phyloP scores from a whole-genome alignment of 2,888 invertebrate species.

The Agrilus mali region DNA sequence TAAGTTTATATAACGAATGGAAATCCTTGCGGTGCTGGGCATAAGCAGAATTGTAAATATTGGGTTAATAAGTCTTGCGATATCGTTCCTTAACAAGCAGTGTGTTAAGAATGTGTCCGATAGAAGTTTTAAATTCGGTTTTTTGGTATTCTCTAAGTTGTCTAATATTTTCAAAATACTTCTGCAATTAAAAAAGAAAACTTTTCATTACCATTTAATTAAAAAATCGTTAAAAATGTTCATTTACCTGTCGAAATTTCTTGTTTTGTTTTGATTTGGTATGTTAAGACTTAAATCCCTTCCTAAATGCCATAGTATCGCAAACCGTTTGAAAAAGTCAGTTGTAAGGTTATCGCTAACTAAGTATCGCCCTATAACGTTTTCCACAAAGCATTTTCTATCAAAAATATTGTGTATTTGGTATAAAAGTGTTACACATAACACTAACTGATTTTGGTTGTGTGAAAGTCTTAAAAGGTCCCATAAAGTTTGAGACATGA shows the following conservation, averaged over 20 bases:
- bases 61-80: constrained; percentile 66
- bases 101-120: constrained; percentile 67
- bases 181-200: constrained; percentile 33
- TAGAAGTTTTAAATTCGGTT: constrained; percentile 46
- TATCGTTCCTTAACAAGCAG: constrained; percentile 60
- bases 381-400: constrained; percentile 49
- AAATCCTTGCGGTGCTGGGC: constrained; percentile 67
- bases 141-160: constrained; percentile 44
- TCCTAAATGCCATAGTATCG: constrained; percentile 64
- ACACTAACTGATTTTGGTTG: constrained; percentile 43
- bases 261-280: constrained; percentile 30
- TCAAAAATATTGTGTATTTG: constrained; percentile 62
- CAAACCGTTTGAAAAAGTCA: constrained; percentile 51
- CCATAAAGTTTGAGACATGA: constrained; percentile 60
- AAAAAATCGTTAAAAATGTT: background rate
- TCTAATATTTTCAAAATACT: constrained; percentile 62
- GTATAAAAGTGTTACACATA: constrained; percentile 58
- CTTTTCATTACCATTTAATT: background rate
- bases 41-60: constrained; percentile 62
- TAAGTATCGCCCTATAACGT: constrained; percentile 46
- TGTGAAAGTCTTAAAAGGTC: constrained; percentile 47
- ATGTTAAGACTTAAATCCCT: constrained; percentile 48
- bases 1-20: constrained; percentile 60
- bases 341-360: constrained; percentile 36
- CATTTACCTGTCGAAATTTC: constrained; percentile 49